Evolutionary conservation across 2,113 vertebrate species (phyloP), one percentile per base, ranked within the genome.

Genomic region (Lagopus muta): DNA sequence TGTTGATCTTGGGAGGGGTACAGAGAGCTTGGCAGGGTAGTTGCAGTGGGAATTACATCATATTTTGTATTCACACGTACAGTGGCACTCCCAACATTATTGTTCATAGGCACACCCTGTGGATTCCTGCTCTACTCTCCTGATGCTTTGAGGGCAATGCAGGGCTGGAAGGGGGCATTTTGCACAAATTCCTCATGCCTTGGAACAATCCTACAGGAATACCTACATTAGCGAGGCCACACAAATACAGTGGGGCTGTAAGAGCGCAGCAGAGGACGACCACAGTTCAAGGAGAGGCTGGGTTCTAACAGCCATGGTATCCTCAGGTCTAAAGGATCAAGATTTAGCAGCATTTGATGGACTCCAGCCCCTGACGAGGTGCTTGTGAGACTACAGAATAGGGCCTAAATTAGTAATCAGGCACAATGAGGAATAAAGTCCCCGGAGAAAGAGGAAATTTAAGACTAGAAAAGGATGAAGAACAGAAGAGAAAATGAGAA

Each of bases 401-500:
- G 27, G 4, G 21, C 25, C 21, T 91, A 47, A 89, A 86, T 91
- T 87, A 55, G 72, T 67, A 67, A 45, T 80, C 90, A 94, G 55
- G 11, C 47, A 70, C 30, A 54, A 11, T 1, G 21, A 85, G 15
- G 60, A 58, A 16, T 1, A 76, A 21, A 62, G 8, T 45, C 21
- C 64, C 27, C 0, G 17, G 8, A 50, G 58, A 81, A 32, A 65
- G 38, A 65, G 58, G 32, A 24, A 47, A 73, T 82, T 69, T 52
- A 93, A 10, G 24, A 22, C 27, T 52, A 69, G 70, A 47, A 79
- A 77, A 19, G 2, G 62, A 5, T 17, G 13, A 11, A 82, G 64
- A 73, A 76, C 4, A 92, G 71, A 75, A 77, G 10, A 40, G 34
- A 40, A 86, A 91, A 78, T 57, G 32, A 90, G 40, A n/a, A 18